Base-by-base conservation (phyloP, 2,888 invertebrate species). In the Hyppa rectilinea region DNA sequence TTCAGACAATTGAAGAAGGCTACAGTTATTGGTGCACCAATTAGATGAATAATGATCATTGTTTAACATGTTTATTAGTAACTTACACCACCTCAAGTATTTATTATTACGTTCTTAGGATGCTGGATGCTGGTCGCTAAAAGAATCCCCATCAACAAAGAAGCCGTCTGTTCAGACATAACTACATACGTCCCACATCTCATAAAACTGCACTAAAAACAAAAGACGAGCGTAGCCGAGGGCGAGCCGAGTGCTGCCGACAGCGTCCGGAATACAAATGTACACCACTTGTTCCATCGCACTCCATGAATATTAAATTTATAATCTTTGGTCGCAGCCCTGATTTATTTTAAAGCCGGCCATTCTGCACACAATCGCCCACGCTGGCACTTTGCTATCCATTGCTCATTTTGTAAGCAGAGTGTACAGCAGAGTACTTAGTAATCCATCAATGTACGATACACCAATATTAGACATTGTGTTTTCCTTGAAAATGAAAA, bases 261-360 rank as follows among this genome's bases (percentile, higher is more conserved):
- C 53, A 26, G 52, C 70, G 69, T 50, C 69, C 65, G 20, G 74
- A 74, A 82, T 74, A 82, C 71, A 80, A 82, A 81, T 81, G 82
- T 81, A 68, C 75, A 56, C 64, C 69, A 80, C 71, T 80, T 72
- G 83, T 55, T 63, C 72, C 74, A 77, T 80, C 83, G 80, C 83
- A 79, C 85, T 80, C 85, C 81, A 86, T 88, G 89, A 88, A 89
- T 88, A 89, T 88, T 89, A 88, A 89, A 87, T 83, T 82, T 78
- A 88, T 87, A 89, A 88, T 88, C 87, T 87, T 82, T 78, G 77
- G 83, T 78, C 80, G 75, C 72, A 78, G 62, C 77, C 78, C 62
- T 85, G 85, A 88, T 89, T 88, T 88, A 89, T 87, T n/a, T n/a
- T 75, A 83, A 82, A 83, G 76, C 81, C 56, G 53, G 66, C 65